A percentile compares a stretch with the other conserved stretches of the same genome.
Evolutionary conservation across 2,888 invertebrate genomes (phyloP).

Genomic region (Lasioglossum vierecki): DNA sequence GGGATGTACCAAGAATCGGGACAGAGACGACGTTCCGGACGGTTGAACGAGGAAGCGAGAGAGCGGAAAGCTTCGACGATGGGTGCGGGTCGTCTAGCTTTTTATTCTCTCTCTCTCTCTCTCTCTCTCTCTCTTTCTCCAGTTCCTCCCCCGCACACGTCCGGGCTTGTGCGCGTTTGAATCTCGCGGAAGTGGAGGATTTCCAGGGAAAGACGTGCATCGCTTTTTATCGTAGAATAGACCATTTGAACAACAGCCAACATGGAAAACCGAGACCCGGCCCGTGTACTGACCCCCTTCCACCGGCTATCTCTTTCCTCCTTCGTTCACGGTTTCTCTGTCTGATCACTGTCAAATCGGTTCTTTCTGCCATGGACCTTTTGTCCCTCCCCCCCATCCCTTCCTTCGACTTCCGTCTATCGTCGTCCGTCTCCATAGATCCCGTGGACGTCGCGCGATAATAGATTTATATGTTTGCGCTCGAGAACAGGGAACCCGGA

Average conservation of each 20-base stretch:
- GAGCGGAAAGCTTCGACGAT: slow-evolving; percentile 66
- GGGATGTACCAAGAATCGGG: slow-evolving; percentile 13
- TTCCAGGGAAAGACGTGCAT: slow-evolving; percentile 78
- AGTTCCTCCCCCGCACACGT: slow-evolving; percentile 42
- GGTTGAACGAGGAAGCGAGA: slow-evolving; percentile 51
- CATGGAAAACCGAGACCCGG: slow-evolving; percentile 75
- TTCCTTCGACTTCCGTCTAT: slow-evolving; percentile 26
- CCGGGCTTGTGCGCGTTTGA: slow-evolving; percentile 73
- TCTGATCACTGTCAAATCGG: slow-evolving; percentile 28
- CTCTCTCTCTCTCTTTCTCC: background rate
- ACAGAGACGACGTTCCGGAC: slow-evolving; percentile 26
- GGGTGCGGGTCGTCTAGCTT: slow-evolving; percentile 68
- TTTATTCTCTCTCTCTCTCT: slow-evolving; percentile 50
- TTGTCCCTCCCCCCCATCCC: background rate
- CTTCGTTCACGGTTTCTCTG: background rate
- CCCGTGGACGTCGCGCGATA: slow-evolving; percentile 71
- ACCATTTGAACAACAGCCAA: slow-evolving; percentile 83
- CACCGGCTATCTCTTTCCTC: slow-evolving; percentile 29
- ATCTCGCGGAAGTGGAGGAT: slow-evolving; percentile 79
- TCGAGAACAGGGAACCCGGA: slow-evolving; percentile 16
- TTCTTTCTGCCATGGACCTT: slow-evolving; percentile 11
- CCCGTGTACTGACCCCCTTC: slow-evolving; percentile 41
- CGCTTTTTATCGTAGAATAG: slow-evolving; percentile 81
- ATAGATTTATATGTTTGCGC: slow-evolving; percentile 77
- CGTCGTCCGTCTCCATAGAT: slow-evolving; percentile 53